Evolutionary conservation across 2,113 vertebrate genomes (phyloP).

Genomic region (Caranx ignobilis): DNA sequence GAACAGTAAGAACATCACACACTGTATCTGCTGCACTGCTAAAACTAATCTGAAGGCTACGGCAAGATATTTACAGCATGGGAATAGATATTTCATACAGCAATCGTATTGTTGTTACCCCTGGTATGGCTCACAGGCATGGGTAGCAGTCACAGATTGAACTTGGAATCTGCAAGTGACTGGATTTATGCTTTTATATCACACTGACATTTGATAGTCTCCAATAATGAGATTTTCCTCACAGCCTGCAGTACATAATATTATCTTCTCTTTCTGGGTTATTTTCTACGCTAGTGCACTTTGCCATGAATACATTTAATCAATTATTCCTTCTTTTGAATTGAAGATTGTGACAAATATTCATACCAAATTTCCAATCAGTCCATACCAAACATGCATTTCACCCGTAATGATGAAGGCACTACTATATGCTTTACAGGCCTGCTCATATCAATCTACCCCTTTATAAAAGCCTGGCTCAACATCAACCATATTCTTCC

Average conservation of each 20-base stretch:
- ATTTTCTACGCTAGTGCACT: neutral
- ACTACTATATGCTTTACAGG: constrained; percentile 64
- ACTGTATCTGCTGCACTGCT: neutral
- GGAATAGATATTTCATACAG: constrained; percentile 31
- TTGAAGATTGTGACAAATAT: neutral
- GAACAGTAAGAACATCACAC: constrained; percentile 26
- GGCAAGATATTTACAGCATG: neutral
- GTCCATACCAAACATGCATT: neutral
- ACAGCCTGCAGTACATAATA: neutral
- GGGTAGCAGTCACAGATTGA: neutral
- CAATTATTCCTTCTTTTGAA: neutral
- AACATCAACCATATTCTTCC: constrained; percentile 84
- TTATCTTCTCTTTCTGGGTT: neutral
- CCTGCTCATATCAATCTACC: constrained; percentile 84
- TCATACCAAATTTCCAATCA: neutral
- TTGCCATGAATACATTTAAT: neutral
- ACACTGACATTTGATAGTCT: neutral
- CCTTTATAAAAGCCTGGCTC: constrained; percentile 86
- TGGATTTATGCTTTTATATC: neutral
- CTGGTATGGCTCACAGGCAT: neutral
- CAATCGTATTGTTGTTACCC: constrained; percentile 5
- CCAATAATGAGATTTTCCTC: constrained; percentile 8
- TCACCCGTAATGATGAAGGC: neutral
- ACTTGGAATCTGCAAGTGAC: neutral
- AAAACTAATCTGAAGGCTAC: constrained; percentile 35